Evolutionary conservation across 2,113 vertebrate species (phyloP), one percentile per base, ranked within the genome.

Genomic region (Thymallus thymallus): DNA sequence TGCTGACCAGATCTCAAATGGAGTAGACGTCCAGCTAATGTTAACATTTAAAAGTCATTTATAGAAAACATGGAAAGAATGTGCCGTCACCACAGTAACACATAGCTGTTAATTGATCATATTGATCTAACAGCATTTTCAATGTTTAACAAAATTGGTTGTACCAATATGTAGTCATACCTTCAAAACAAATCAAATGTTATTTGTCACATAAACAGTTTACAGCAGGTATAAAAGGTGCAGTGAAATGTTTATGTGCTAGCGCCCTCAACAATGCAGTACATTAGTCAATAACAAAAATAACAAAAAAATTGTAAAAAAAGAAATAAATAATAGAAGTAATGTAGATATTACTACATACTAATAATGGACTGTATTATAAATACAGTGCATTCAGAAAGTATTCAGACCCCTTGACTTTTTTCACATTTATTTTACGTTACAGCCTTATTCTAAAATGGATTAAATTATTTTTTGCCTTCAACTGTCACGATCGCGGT

Each of bases 11-110:
- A 83, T 78, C 63, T 77, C 61, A 75, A 84, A 79, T 76, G 79
- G 56, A 76, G 70, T 76, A 62, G 71, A 80, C 77, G 75, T 84
- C 78, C 76, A 76, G 74, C 78, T 85, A 84, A 82, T 85, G 84
- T 85, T 85, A 81, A 78, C 76, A 18, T 85, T 85, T 80, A 76
- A 77, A 80, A 73, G 48, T 75, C 70, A 74, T 83, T 63, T 84
- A 68, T 75, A 16, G 73, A 84, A 55, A 81, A 73, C 79, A 67
- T 72, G 74, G 30, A 76, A 79, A 78, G 80, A 85, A 80, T 71
- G 56, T n/a, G 66, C 71, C 45, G 75, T 23, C 76, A 68, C 84
- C 74, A 63, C 78, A 76, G 72, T 45, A 74, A 80, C 76, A 84
- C 74, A 77, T 80, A 73, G 73, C 63, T 78, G 51, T 67, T 75